Conservation (phyloP, 1,140 invertebrate species). For the Zaprionus tsacasi region DNA sequence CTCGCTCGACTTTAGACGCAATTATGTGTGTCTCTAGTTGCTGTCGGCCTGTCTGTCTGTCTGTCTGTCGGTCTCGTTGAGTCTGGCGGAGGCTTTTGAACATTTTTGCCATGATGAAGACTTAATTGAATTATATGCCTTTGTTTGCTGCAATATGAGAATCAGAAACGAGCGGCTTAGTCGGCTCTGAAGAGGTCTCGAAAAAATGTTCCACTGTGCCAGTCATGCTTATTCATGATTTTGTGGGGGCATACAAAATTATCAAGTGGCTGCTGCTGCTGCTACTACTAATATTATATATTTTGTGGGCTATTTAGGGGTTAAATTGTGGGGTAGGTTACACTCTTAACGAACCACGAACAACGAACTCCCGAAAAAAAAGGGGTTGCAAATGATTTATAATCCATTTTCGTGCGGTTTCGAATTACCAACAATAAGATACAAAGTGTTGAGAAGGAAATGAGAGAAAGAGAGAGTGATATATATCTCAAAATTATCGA, state of each 20-base stretch:
- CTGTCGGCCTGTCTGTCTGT: constrained; percentile 3
- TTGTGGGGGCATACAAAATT: constrained; percentile 21
- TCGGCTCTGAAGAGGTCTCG: constrained; percentile 18
- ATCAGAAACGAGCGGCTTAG: constrained; percentile 7
- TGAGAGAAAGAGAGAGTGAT: not conserved
- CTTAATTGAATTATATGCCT: constrained; percentile 58
- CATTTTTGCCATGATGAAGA: constrained; percentile 45
- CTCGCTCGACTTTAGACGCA: constrained; percentile 10
- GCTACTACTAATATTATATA: constrained; percentile 40
- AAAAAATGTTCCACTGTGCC: constrained; percentile 46
- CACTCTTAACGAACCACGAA: not conserved
- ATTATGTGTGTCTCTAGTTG: constrained; percentile 30
- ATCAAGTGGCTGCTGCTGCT: constrained; percentile 50
- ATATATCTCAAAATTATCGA: not conserved
- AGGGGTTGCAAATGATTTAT: constrained; percentile 54
- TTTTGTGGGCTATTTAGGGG: constrained; percentile 46
- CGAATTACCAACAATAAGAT: constrained; percentile 11
- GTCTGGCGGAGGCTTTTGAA: constrained; percentile 10
- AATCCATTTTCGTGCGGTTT: constrained; percentile 47
- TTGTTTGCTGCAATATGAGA: constrained; percentile 40
- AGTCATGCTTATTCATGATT: constrained; percentile 36
- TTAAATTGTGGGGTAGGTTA: constrained; percentile 49
- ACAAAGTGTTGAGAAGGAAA: constrained; percentile 5
- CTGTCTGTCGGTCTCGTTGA: constrained; percentile 4
- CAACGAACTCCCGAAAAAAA: constrained; percentile 9